Evolutionary conservation across 2,113 vertebrate species (phyloP).

Genomic region (Myanophis thanlyinensis): DNA sequence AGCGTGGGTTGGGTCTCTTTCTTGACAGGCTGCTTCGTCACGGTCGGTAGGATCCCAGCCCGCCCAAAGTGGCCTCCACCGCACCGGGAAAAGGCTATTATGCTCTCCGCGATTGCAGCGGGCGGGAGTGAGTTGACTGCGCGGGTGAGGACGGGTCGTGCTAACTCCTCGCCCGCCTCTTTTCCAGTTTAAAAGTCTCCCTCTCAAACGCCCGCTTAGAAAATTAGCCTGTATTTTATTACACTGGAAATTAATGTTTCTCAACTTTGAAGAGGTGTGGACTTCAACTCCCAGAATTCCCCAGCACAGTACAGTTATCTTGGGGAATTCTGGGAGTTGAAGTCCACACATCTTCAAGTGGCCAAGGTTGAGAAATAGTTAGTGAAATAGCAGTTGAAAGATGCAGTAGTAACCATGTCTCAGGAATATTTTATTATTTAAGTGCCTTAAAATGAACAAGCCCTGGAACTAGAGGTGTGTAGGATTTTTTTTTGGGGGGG

Average conservation of each 20-base stretch:
- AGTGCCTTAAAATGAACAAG: neutral
- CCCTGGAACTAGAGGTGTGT: neutral
- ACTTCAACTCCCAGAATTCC: neutral
- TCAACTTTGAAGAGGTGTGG: neutral
- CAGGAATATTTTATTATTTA: neutral
- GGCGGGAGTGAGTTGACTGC: neutral
- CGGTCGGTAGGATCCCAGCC: neutral
- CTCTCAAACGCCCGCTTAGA: neutral
- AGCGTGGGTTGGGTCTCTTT: neutral
- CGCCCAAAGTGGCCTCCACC: neutral
- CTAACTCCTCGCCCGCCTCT: neutral
- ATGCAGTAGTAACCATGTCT: neutral
- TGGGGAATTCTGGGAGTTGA: neutral
- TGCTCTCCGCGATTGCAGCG: neutral
- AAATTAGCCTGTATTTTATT: neutral
- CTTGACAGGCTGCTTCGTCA: neutral
- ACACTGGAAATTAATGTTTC: neutral
- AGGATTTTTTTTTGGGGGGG: neutral
- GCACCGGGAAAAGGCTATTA: neutral
- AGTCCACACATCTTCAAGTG: neutral
- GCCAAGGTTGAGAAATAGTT: neutral
- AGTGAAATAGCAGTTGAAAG: neutral
- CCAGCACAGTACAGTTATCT: neutral
- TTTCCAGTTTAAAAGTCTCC: neutral
- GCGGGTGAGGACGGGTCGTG: neutral